Conservation (phyloP, 2,113 vertebrate species). For the Hippocampus mohnikei region DNA sequence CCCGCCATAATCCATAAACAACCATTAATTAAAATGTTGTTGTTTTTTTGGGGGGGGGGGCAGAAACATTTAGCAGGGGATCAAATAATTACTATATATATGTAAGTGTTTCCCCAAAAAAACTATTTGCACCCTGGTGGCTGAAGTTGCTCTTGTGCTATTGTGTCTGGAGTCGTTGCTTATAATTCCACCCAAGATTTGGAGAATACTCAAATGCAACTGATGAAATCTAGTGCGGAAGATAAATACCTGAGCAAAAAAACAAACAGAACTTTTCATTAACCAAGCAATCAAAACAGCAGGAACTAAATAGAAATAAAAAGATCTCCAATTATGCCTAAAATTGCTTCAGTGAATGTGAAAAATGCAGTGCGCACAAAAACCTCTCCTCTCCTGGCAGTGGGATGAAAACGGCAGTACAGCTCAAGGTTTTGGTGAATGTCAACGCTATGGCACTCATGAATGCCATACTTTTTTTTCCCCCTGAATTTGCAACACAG, state of each 20-base stretch:
- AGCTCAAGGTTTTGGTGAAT: constrained; percentile 40
- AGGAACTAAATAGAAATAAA: background rate
- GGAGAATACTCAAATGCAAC: background rate
- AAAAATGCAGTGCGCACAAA: background rate
- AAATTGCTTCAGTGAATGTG: constrained; percentile 8
- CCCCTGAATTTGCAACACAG: background rate
- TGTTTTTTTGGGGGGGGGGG: too few species aligned
- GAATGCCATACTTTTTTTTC: constrained; percentile 15
- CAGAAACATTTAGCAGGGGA: too few species aligned
- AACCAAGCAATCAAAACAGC: background rate
- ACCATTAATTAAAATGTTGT: too few species aligned
- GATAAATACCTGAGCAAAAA: background rate
- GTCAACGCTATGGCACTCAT: background rate
- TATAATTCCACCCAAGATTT: background rate
- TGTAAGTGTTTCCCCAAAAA: background rate
- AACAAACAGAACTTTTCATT: background rate
- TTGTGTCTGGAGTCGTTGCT: background rate
- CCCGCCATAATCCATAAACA: too few species aligned
- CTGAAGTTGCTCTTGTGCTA: background rate
- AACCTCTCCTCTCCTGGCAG: background rate
- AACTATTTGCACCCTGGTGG: background rate
- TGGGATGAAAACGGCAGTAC: constrained; percentile 4
- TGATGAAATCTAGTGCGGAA: background rate
- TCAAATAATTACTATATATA: too few species aligned
- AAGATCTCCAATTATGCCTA: background rate